Evolutionary conservation across 2,888 invertebrate species (phyloP).

Genomic region (Morpho deidamia): DNA sequence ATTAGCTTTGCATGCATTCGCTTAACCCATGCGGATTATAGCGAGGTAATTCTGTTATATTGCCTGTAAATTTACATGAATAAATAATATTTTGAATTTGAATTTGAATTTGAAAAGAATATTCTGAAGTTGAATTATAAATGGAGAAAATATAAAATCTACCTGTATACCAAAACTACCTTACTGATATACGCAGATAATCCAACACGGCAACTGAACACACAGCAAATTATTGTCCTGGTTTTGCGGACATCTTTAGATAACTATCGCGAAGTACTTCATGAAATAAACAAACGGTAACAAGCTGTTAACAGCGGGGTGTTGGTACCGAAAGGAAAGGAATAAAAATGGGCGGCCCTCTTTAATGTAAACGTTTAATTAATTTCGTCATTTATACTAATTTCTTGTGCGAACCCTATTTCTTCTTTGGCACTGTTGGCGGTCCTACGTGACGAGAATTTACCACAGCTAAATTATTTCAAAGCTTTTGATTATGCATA

Average conservation of each 20-base stretch:
- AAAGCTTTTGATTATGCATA: too few relatives aligned
- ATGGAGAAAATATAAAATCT: too few relatives aligned
- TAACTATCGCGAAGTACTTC: slow-evolving; percentile 22
- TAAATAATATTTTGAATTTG: too few relatives aligned
- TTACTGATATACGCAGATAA: too few relatives aligned
- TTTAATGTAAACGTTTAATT: slow-evolving; percentile 28
- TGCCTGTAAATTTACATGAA: too few relatives aligned
- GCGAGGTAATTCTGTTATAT: too few relatives aligned
- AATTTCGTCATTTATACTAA: slow-evolving; percentile 34
- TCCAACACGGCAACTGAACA: too few relatives aligned
- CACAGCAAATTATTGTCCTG: background rate
- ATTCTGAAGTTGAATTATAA: too few relatives aligned
- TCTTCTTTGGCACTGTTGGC: slow-evolving; percentile 29
- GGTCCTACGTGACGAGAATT: slow-evolving; percentile 24
- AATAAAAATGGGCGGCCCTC: slow-evolving; percentile 16
- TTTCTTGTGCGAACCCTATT: slow-evolving; percentile 30
- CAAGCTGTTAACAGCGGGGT: slow-evolving; percentile 24
- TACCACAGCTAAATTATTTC: background rate
- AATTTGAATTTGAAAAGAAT: too few relatives aligned
- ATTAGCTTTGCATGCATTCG: too few relatives aligned
- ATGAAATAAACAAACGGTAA: slow-evolving; percentile 22
- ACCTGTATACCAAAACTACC: too few relatives aligned
- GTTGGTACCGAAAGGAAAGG: slow-evolving; percentile 9
- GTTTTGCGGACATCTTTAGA: slow-evolving; percentile 20
- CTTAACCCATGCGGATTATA: too few relatives aligned